Evolutionary conservation across 2,888 invertebrate species (phyloP), one percentile per base, ranked within the genome.

Genomic region (Polyploca ridens): DNA sequence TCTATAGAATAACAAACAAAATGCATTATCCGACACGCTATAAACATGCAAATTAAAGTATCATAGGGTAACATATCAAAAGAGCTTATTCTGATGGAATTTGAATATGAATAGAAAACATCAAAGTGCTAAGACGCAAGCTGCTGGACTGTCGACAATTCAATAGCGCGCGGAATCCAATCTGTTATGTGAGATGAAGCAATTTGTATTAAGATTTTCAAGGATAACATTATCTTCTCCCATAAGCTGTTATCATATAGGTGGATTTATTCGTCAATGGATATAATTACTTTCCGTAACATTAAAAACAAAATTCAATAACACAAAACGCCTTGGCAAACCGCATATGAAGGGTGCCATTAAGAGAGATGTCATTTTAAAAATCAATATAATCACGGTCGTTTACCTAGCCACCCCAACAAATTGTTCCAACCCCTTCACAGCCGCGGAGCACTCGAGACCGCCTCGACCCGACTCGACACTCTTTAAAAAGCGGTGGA

Each of bases 311-410:
- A 58, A 66, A 58, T 60, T 70, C 67, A 16, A 54, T 58, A 67
- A 64, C 49, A 62, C 46, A 62, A 27, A 27, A 27, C 27, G 27
- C 27, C 27, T 1, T 27, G 27, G 27, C 27, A 27, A 62, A 19
- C 44, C 19, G 65, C 38, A 67, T 64, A 74, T 72, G 73, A 78
- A 79, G 84, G 82, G 80, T 79, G 75, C 71, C 68, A n/a, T 46
- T 64, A 74, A 78, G 79, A 84, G 77, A 86, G 85, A 88, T 84
- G 83, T 88, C 83, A 81, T 86, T 86, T 84, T 79, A 78, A 89
- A 90, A 93, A 93, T 92, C 91, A 89, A 93, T 91, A 91, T 85
- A 91, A 91, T 91, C 89, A 88, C 89, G 86, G 86, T 85, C 89
- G 87, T 89, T 91, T 90, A 90, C 87, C 86, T 85, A 87, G 81